Evolutionary conservation across 2,797 vertebrate species (phyloP).

Genomic region (Antennarius maculatus): DNA sequence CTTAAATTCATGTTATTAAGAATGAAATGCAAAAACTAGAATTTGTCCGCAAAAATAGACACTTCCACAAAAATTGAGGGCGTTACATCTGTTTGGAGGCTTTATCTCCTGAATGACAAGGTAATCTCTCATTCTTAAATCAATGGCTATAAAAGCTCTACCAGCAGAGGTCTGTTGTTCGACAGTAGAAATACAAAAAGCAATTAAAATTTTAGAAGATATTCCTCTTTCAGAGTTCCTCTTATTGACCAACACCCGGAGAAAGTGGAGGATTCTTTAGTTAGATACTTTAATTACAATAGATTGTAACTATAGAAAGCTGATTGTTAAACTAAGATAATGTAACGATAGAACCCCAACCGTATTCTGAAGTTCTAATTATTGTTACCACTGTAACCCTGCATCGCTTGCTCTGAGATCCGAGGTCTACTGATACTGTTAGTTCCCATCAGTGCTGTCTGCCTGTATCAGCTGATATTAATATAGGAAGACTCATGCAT

Average conservation of each 20-base stretch:
- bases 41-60: background rate
- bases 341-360: too few species aligned
- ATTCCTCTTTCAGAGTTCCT: conserved; percentile 15
- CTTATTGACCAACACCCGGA: background rate
- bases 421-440: too few species aligned
- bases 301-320: too few species aligned
- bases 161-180: conserved; percentile 40
- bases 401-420: too few species aligned
- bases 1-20: too few species aligned
- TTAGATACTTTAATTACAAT: too few species aligned
- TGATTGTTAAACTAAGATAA: too few species aligned
- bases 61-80: conserved; percentile 28
- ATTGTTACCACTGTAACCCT: too few species aligned
- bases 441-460: too few species aligned
- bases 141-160: conserved; percentile 44
- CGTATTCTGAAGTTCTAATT: too few species aligned
- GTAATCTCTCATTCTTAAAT: conserved; percentile 58
- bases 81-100: conserved; percentile 18
- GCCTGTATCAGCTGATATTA: too few species aligned
- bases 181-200: conserved; percentile 22
- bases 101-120: conserved; percentile 33
- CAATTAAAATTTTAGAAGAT: conserved; percentile 8
- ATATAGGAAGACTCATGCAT: conserved; percentile 6
- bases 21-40: background rate
- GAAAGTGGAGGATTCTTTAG: background rate